Conservation (phyloP, 2,888 invertebrate species). For the Allygus modestus region DNA sequence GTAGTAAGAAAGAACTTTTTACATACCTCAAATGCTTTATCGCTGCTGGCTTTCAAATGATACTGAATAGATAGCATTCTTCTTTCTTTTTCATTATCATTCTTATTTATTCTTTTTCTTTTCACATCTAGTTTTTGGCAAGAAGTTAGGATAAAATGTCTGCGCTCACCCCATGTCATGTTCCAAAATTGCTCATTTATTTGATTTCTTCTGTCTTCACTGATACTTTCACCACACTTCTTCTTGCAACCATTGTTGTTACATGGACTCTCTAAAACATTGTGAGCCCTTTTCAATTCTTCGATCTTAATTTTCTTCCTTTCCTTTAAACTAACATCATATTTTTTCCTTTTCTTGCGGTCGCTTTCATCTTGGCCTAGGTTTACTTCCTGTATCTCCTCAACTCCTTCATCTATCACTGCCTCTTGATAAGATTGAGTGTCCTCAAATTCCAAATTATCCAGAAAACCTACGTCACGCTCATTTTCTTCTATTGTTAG, state of each 20-base stretch:
- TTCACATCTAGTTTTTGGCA: neutral
- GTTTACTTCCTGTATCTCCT: too few relatives aligned
- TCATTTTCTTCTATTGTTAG: too few relatives aligned
- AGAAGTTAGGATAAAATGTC: neutral
- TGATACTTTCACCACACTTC: neutral
- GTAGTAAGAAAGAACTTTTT: slow-evolving; percentile 61
- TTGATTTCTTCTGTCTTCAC: neutral
- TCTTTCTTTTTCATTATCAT: neutral
- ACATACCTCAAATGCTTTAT: slow-evolving; percentile 52
- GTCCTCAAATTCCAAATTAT: too few relatives aligned
- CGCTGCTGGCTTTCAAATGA: neutral
- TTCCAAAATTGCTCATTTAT: neutral
- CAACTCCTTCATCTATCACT: too few relatives aligned
- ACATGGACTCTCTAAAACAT: too few relatives aligned
- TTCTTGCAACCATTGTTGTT: neutral
- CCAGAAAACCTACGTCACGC: too few relatives aligned
- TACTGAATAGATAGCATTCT: neutral
- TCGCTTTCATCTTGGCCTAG: too few relatives aligned
- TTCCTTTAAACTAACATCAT: too few relatives aligned
- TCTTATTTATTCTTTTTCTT: neutral
- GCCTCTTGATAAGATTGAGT: too few relatives aligned
- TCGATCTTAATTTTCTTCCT: too few relatives aligned
- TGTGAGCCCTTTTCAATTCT: too few relatives aligned
- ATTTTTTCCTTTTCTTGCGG: too few relatives aligned
- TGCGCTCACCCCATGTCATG: neutral